These are phyloP conservation scores for Epinephelus malabaricus DNA, from an alignment of 2,797 vertebrate genomes.

Conservation along the genomic window DNA sequence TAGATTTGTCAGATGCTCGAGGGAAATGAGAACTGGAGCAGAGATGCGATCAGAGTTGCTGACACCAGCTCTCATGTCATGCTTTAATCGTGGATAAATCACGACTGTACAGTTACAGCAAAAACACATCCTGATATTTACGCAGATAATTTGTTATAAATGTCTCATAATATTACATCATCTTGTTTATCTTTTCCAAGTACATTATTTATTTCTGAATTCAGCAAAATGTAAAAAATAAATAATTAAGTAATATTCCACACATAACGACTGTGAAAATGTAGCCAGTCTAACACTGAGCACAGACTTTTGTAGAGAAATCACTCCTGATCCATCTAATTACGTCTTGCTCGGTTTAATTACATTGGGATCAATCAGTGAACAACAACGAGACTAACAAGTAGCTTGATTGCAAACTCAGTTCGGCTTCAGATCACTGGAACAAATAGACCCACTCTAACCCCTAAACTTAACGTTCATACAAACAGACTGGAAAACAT, in stretches of 20 bases:
- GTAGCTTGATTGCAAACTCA: background rate
- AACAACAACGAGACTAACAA: background rate
- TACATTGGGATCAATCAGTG: background rate
- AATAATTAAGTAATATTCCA: background rate
- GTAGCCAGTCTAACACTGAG: background rate
- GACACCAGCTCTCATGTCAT: constrained; percentile 47
- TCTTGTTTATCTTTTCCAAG: background rate
- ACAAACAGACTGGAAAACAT: background rate
- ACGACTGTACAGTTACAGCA: constrained; percentile 14
- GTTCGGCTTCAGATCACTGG: background rate
- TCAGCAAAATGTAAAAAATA: background rate
- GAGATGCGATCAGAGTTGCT: constrained; percentile 60
- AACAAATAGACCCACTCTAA: background rate
- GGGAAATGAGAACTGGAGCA: constrained; percentile 60
- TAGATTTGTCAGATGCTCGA: constrained; percentile 48
- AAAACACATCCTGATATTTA: constrained; percentile 11
- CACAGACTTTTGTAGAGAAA: background rate
- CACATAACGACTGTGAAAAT: background rate
- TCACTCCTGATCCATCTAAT: background rate
- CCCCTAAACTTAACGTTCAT: background rate
- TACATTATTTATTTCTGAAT: background rate
- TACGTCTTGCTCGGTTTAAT: background rate
- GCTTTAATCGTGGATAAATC: constrained; percentile 20
- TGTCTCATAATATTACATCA: constrained; percentile 11
- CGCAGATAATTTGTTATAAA: constrained; percentile 4